A percentile compares a stretch with the other conserved stretches of the same genome.
Evolutionary conservation across 1,140 invertebrate genomes (phyloP).

Genomic region (Papilio xuthus): DNA sequence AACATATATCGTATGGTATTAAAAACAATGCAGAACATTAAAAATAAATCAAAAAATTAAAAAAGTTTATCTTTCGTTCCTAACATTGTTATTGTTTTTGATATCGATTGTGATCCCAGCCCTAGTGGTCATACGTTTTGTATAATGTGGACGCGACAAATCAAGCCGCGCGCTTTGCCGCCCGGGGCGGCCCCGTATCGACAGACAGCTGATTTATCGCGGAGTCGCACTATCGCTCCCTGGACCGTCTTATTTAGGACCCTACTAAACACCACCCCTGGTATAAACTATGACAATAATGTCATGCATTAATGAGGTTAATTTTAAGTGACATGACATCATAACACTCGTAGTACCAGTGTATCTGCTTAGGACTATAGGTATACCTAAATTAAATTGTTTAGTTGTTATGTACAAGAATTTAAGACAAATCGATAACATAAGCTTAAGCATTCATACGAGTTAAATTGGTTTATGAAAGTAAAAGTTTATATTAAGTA

Average conservation of each 20-base stretch:
- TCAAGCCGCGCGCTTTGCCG: conserved; percentile 73
- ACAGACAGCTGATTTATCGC: conserved; percentile 76
- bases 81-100: conserved; percentile 5
- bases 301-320: conserved; percentile 6
- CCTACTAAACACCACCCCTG: conserved; percentile 21
- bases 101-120: conserved; percentile 47
- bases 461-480: background rate
- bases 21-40: background rate
- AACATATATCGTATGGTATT: background rate
- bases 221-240: conserved; percentile 60
- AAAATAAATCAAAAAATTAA: background rate
- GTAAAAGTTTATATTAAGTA: background rate
- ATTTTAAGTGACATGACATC: background rate
- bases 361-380: background rate
- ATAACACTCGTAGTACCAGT: background rate
- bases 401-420: background rate
- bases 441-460: background rate
- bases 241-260: conserved; percentile 46
- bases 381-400: background rate
- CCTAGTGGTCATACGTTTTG: conserved; percentile 58
- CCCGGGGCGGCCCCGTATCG: conserved; percentile 75
- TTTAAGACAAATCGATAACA: background rate
- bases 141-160: conserved; percentile 76
- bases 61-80: background rate
- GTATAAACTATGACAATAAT: background rate